Conservation (phyloP, 64 coral and sea anemone species). For the Trachythela sp. region DNA sequence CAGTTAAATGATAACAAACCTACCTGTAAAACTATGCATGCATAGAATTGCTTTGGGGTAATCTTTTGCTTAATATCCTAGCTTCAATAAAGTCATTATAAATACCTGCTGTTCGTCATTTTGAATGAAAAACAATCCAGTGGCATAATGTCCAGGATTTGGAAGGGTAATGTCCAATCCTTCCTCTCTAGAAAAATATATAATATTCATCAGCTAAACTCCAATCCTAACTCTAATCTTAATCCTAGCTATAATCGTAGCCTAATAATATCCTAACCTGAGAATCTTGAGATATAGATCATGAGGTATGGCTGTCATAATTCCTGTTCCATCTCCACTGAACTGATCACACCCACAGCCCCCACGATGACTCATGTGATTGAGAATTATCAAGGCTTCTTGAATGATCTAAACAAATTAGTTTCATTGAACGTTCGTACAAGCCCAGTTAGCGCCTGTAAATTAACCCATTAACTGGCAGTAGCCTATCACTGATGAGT, state of each 20-base stretch:
- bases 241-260: not conserved
- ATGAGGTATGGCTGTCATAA: slow-evolving; percentile 90
- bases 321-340: slow-evolving; percentile 88
- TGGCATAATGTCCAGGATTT: slow-evolving; percentile 66
- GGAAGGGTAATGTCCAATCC: slow-evolving; percentile 65
- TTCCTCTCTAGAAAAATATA: slow-evolving; percentile 50
- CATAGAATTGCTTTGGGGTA: too few relatives aligned
- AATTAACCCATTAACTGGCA: too few relatives aligned
- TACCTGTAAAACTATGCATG: not conserved
- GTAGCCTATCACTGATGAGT: too few relatives aligned
- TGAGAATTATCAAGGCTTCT: slow-evolving; percentile 70
- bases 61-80: too few relatives aligned
- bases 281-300: slow-evolving; percentile 68
- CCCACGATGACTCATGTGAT: slow-evolving; percentile 84
- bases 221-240: not conserved
- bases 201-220: not conserved
- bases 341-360: slow-evolving; percentile 83
- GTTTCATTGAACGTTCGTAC: not conserved
- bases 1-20: not conserved
- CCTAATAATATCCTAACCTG: slow-evolving; percentile 37
- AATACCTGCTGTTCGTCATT: slow-evolving; percentile 70
- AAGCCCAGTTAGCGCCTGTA: not conserved
- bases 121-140: slow-evolving; percentile 82
- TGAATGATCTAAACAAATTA: slow-evolving; percentile 47
- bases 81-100: too few relatives aligned